Conservation (phyloP, 2,888 invertebrate genomes). For the Philereme vetulata region DNA sequence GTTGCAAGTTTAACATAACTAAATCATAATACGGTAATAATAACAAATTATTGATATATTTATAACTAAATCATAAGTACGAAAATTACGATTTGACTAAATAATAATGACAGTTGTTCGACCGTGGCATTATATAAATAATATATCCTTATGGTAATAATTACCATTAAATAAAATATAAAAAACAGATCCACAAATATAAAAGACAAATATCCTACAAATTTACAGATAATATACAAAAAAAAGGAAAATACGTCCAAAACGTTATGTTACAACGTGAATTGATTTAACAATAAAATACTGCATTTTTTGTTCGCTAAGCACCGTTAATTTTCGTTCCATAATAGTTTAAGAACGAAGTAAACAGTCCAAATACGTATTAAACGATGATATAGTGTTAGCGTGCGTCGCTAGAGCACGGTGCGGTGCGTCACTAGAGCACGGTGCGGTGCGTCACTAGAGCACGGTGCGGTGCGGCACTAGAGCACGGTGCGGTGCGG, state of each 20-base stretch:
- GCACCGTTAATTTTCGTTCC: conserved; percentile 48
- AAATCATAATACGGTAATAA: conserved; percentile 24
- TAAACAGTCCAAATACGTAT: conserved; percentile 55
- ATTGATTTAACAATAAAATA: conserved; percentile 67
- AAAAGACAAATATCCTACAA: conserved; percentile 70
- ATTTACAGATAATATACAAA: conserved; percentile 81
- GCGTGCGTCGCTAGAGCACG: conserved; percentile 71
- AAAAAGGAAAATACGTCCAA: conserved; percentile 73
- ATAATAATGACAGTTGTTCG: conserved; percentile 49
- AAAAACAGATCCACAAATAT: conserved; percentile 70
- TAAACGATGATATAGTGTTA: conserved; percentile 47
- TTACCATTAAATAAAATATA: conserved; percentile 57
- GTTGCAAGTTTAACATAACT: conserved; percentile 24
- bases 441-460: conserved; percentile 63
- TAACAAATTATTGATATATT: conserved; percentile 30
- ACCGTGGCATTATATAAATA: conserved; percentile 40
- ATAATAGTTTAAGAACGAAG: conserved; percentile 71
- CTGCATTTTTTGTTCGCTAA: conserved; percentile 66
- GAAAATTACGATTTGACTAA: conserved; percentile 39
- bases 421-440: conserved; percentile 51
- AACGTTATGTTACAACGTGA: conserved; percentile 63
- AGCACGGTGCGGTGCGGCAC: conserved; percentile 58
- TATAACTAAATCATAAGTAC: conserved; percentile 39
- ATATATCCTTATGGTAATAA: too few species aligned
- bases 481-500: conserved; percentile 62